These are phyloP conservation scores for Styela plicata DNA, from an alignment of 23 tunicate genomes.

Conservation along the genomic window DNA sequence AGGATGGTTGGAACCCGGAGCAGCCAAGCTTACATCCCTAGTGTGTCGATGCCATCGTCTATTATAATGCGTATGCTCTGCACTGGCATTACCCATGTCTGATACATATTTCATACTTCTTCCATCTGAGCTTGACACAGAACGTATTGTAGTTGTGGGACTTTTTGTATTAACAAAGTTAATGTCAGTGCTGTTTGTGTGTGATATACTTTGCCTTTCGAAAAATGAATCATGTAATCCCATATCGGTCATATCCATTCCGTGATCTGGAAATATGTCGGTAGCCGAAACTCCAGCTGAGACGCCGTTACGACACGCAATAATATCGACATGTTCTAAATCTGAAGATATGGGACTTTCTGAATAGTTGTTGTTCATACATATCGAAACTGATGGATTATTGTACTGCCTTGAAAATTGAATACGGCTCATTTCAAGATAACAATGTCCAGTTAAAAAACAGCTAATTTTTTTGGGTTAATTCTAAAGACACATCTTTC, in stretches of 20 bases:
- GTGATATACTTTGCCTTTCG: conserved; percentile 1
- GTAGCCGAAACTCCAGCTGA: neutral
- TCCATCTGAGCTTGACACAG: conserved; percentile 45
- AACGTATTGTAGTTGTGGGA: conserved; percentile 30
- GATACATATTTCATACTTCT: neutral
- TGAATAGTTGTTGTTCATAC: neutral
- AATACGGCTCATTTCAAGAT: conserved; percentile 60
- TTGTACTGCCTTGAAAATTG: conserved; percentile 50
- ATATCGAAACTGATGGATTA: neutral
- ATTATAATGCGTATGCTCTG: neutral
- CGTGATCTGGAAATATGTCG: conserved; percentile 2
- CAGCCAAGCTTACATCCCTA: conserved; percentile 75
- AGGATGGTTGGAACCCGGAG: conserved; percentile 14
- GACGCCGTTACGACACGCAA: neutral
- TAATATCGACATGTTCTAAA: conserved; percentile 5
- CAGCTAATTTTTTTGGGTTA: too few relatives aligned
- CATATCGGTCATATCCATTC: conserved; percentile 6
- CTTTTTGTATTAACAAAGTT: neutral
- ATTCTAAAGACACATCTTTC: too few relatives aligned
- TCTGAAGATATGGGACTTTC: conserved; percentile 6
- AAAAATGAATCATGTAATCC: conserved; percentile 19
- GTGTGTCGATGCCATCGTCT: conserved; percentile 60
- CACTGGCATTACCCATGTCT: conserved; percentile 5
- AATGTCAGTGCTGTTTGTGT: too few relatives aligned
- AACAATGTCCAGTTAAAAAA: too few relatives aligned